Evolutionary conservation across 2,888 invertebrate genomes (phyloP), one percentile per base, ranked within the genome.

Genomic region (Stictocephala bisonia): DNA sequence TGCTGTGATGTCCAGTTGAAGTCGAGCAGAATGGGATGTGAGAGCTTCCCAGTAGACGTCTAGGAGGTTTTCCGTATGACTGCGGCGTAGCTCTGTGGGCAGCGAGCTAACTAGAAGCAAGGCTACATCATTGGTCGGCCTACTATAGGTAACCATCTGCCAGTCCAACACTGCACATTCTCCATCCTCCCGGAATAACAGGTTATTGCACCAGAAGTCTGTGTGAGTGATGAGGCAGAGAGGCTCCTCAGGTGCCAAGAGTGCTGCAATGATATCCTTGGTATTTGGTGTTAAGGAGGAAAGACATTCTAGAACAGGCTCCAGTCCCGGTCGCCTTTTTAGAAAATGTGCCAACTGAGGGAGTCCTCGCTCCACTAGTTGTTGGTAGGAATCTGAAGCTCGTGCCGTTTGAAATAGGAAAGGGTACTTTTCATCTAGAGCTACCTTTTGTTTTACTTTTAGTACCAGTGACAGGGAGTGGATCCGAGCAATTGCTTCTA

Each of bases 121-220:
- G 0, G 93, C 93, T 7, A 93, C 86, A 81, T 93, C 93, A 82
- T 93, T 93, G 82, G 93, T 93, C 20, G 93, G 92, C 79, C 87
- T 82, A 66, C 82, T 80, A 74, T 81, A 81, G 29, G 81, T 81
- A 64, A 93, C 91, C 93, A 93, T 93, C 85, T 93, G 93, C 93
- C 93, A 93, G 82, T 93, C 93, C 50, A 93, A 84, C 58, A 93
- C 91, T 70, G 90, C 88, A 81, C 93, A 93, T 74, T 88, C 87
- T 18, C 83, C 82, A 41, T 83, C 82, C 31, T 83, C 83, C 71
- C 87, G 85, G 80, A 93, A 92, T 75, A 93, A 85, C 15, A 93
- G 86, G 84, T 93, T 93, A 79, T 93, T 93, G 82, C 92, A 91
- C 93, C 93, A 93, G 83, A 93, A 93, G 82, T 93, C 93, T 0